Conservation (phyloP, 2,888 invertebrate genomes). For the Sminthurides aquaticus region DNA sequence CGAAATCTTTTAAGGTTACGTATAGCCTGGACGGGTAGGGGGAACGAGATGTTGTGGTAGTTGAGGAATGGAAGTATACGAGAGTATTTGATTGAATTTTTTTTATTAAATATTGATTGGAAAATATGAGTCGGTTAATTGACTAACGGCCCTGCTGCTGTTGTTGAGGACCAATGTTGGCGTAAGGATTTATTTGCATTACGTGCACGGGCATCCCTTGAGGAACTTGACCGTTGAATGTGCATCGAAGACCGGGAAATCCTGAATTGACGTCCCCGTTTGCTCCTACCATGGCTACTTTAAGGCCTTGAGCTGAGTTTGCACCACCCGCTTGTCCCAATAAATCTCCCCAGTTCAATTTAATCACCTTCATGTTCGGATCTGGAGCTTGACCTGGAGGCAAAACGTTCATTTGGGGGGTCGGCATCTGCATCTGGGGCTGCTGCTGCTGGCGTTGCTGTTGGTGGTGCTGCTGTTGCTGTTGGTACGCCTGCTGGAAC, state of each 20-base stretch:
- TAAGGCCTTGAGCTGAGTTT: conserved; percentile 6
- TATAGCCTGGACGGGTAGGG: no score
- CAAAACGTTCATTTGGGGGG: background rate
- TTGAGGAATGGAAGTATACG: no score
- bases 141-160: no score
- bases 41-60: no score
- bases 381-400: conserved; percentile 8
- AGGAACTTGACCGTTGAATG: conserved; percentile 18
- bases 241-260: background rate
- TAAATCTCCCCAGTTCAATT: conserved; percentile 21
- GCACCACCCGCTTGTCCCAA: conserved; percentile 10
- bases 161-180: background rate
- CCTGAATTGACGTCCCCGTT: conserved; percentile 11
- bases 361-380: conserved; percentile 13
- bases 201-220: conserved; percentile 23
- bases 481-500: background rate
- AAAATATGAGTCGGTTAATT: no score
- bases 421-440: conserved; percentile 7
- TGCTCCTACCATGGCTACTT: conserved; percentile 19
- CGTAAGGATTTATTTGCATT: conserved; percentile 18
- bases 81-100: no score
- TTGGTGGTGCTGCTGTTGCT: background rate
- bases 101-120: no score
- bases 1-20: no score
- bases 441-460: conserved; percentile 3